These are phyloP conservation scores for Lasiurus cinereus DNA, from an alignment of 2,113 vertebrate species.

Conservation along the genomic window DNA sequence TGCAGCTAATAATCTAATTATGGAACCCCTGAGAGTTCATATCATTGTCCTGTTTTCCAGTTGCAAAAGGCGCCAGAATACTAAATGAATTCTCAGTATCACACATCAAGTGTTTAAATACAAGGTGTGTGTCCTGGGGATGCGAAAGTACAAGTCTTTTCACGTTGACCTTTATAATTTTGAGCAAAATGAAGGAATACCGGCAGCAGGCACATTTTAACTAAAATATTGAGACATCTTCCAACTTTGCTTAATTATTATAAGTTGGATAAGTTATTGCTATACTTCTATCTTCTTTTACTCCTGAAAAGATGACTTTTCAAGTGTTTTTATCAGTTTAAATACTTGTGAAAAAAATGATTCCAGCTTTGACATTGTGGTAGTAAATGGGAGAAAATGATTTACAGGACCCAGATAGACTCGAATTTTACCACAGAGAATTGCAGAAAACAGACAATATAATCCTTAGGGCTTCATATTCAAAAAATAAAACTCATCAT, in stretches of 20 bases:
- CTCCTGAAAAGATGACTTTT: not conserved
- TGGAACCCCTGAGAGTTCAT: not conserved
- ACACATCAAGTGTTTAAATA: not conserved
- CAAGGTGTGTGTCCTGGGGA: not conserved
- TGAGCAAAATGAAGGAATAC: not conserved
- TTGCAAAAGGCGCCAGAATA: not conserved
- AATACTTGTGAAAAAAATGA: not conserved
- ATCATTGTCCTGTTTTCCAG: not conserved
- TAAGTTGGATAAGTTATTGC: not conserved
- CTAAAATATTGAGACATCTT: not conserved
- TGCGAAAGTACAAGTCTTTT: not conserved
- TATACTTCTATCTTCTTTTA: not conserved
- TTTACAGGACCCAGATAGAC: not conserved
- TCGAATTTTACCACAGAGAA: not conserved
- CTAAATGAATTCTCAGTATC: not conserved
- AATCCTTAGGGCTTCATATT: not conserved
- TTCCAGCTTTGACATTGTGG: not conserved
- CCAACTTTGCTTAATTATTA: not conserved
- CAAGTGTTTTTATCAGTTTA: not conserved
- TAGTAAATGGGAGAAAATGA: not conserved
- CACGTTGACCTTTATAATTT: conserved; percentile 11
- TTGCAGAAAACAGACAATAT: not conserved
- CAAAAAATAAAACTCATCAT: not conserved
- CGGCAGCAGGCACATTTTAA: not conserved
- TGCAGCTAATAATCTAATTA: not conserved